phyloP scores from a whole-genome alignment of 2,797 vertebrate genomes.

The Varecia variegata region DNA sequence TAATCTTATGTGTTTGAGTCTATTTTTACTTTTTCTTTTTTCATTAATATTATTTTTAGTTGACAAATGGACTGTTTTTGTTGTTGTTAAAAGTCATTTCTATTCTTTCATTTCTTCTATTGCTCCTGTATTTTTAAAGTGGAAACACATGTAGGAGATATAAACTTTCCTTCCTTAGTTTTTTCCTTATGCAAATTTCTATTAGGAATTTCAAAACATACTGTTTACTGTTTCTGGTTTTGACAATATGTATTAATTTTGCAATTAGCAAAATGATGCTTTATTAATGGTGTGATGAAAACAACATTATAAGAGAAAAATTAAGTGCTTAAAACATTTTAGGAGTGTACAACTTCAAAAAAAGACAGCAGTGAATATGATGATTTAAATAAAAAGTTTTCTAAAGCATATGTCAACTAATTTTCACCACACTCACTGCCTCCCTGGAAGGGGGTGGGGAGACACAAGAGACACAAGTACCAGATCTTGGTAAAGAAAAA shows the following conservation, averaged over 20 bases:
- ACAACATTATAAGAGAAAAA: not conserved
- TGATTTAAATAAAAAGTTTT: not conserved
- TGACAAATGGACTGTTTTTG: not conserved
- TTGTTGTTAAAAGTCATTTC: slow-evolving; percentile 2
- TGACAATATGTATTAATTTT: not conserved
- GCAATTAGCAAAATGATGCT: not conserved
- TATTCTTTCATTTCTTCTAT: not conserved
- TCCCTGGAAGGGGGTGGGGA: fast-evolving
- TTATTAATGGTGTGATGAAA: slow-evolving; percentile 12
- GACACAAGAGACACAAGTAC: not conserved
- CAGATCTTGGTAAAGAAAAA: not conserved
- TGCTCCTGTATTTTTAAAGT: slow-evolving; percentile 42
- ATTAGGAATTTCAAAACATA: slow-evolving; percentile 1
- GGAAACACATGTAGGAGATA: not conserved
- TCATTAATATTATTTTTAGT: not conserved
- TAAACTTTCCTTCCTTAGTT: not conserved
- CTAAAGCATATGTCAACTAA: not conserved
- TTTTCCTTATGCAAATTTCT: slow-evolving; percentile 9
- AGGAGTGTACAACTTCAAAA: not conserved
- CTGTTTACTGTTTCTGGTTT: slow-evolving; percentile 10
- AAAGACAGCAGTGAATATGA: not conserved
- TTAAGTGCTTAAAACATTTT: not conserved
- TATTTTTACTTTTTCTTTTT: not conserved
- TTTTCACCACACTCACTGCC: not conserved
- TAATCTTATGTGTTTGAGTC: slow-evolving; percentile 8